These are phyloP conservation scores for Matsumyia berberina DNA, from an alignment of 2,888 invertebrate genomes.

Conservation along the genomic window DNA sequence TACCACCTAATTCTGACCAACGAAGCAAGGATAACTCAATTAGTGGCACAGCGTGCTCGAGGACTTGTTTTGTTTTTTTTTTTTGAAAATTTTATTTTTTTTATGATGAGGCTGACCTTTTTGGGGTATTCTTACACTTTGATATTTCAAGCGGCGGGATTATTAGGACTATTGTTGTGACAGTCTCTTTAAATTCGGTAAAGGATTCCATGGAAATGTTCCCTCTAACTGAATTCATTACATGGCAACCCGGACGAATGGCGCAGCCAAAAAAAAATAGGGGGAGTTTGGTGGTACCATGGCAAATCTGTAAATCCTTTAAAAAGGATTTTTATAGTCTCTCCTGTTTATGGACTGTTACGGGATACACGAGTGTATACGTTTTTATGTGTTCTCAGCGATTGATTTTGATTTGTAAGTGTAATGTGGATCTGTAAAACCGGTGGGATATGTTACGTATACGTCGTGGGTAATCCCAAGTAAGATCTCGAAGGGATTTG, in stretches of 20 bases:
- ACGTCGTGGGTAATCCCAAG: slow-evolving; percentile 33
- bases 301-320: slow-evolving; percentile 56
- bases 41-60: slow-evolving; percentile 52
- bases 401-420: slow-evolving; percentile 73
- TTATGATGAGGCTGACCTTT: slow-evolving; percentile 50
- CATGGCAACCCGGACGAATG: neutral
- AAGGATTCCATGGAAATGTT: slow-evolving; percentile 27
- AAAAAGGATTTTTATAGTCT: slow-evolving; percentile 62
- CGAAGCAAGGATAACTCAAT: slow-evolving; percentile 71
- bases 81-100: slow-evolving; percentile 27
- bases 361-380: slow-evolving; percentile 14
- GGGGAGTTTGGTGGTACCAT: too few species aligned
- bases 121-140: slow-evolving; percentile 51
- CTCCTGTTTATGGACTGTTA: slow-evolving; percentile 45
- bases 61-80: slow-evolving; percentile 7
- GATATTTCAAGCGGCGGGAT: slow-evolving; percentile 54
- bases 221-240: slow-evolving; percentile 38
- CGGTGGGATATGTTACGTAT: slow-evolving; percentile 10
- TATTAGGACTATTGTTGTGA: slow-evolving; percentile 60
- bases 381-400: slow-evolving; percentile 48
- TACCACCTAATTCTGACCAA: slow-evolving; percentile 69
- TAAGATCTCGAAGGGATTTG: slow-evolving; percentile 43
- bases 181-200: slow-evolving; percentile 31
- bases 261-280: slow-evolving; percentile 1
- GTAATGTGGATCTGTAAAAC: slow-evolving; percentile 3